Conservation (phyloP, 2,888 invertebrate species). For the Auanema freiburgensis region DNA sequence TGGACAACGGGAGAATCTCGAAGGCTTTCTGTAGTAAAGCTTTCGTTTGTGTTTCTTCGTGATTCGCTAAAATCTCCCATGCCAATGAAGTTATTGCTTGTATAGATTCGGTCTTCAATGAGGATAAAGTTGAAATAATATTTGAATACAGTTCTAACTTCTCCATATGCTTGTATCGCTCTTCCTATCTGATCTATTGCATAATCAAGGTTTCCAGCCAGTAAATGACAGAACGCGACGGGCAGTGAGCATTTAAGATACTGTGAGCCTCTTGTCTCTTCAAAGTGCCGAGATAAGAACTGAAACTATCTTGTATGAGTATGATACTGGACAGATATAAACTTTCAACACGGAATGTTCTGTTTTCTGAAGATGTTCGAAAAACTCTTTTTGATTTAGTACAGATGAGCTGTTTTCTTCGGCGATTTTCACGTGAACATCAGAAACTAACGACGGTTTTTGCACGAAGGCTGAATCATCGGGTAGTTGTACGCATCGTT, state of each 20-base stretch:
- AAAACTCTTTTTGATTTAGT: slow-evolving; percentile 31
- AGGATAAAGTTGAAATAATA: neutral
- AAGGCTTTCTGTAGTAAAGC: slow-evolving; percentile 37
- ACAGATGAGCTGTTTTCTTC: slow-evolving; percentile 4
- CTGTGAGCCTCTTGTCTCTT: slow-evolving; percentile 4
- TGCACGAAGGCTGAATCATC: slow-evolving; percentile 29
- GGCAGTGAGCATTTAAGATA: slow-evolving; percentile 17
- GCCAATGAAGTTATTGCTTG: slow-evolving; percentile 35
- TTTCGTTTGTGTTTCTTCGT: slow-evolving; percentile 43
- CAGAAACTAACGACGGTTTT: slow-evolving; percentile 22
- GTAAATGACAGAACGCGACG: slow-evolving; percentile 36
- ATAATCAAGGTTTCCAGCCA: slow-evolving; percentile 35
- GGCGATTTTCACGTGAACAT: slow-evolving; percentile 9
- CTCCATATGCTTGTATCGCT: slow-evolving; percentile 17
- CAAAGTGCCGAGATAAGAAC: slow-evolving; percentile 11
- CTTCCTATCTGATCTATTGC: slow-evolving; percentile 34
- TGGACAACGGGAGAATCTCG: slow-evolving; percentile 34
- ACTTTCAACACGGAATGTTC: slow-evolving; percentile 25
- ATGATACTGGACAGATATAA: neutral
- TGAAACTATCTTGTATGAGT: neutral
- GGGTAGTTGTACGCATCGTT: slow-evolving; percentile 26
- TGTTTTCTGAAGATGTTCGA: slow-evolving; percentile 24
- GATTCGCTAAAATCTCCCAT: slow-evolving; percentile 47
- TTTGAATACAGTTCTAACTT: neutral
- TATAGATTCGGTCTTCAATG: slow-evolving; percentile 17